Evolutionary conservation across 2,797 vertebrate species (phyloP).

Genomic region (Oceanodroma leucorhoa): DNA sequence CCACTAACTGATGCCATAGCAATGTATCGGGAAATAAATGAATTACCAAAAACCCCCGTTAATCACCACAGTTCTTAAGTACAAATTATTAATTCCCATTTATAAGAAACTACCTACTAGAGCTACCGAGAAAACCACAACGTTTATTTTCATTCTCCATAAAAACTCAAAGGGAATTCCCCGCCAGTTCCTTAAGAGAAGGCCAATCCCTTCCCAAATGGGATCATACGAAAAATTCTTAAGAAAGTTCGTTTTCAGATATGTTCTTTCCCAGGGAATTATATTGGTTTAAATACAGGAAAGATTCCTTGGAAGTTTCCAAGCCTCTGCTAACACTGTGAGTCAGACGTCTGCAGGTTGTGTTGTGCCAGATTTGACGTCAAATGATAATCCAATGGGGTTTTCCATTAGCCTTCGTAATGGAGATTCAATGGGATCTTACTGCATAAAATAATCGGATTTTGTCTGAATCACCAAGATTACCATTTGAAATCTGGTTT

Average conservation of each 20-base stretch:
- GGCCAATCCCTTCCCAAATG: background rate
- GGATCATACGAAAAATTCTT: background rate
- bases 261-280: slow-evolving; percentile 18
- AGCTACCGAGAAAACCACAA: background rate
- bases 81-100: background rate
- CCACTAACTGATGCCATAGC: background rate
- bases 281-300: slow-evolving; percentile 31
- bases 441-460: background rate
- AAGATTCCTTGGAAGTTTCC: slow-evolving; percentile 39
- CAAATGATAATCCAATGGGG: slow-evolving; percentile 7
- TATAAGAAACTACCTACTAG: background rate
- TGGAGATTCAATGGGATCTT: background rate
- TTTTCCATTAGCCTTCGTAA: slow-evolving; percentile 16
- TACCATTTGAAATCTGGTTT: background rate
- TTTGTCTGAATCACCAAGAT: slow-evolving; percentile 4
- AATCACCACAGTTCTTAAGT: background rate
- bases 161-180: slow-evolving; percentile 6
- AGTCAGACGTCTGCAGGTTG: slow-evolving; percentile 16
- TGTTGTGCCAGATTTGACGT: slow-evolving; percentile 44
- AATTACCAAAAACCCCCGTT: background rate
- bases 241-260: background rate
- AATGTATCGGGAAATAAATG: background rate
- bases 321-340: slow-evolving; percentile 7
- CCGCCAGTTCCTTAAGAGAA: background rate
- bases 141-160: background rate